phyloP scores from a whole-genome alignment of 1,140 invertebrate genomes.

The Drosophila seguyi region DNA sequence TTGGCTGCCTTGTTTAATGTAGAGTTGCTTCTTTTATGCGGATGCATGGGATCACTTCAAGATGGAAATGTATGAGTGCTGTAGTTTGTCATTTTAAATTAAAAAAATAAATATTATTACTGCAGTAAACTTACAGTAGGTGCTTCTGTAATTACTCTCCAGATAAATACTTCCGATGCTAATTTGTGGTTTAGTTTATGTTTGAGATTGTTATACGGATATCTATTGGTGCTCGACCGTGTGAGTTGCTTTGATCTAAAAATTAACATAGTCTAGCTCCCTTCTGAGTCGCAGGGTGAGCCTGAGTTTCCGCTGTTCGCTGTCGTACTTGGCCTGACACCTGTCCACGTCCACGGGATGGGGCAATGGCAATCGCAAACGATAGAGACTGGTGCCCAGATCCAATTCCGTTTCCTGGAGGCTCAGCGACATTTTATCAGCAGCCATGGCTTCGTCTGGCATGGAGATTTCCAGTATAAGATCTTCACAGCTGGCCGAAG shows the following conservation, averaged over 20 bases:
- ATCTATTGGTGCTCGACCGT: neutral
- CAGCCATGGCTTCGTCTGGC: constrained; percentile 89
- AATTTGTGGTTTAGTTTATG: no score
- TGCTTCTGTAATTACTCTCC: no score
- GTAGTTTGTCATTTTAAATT: no score
- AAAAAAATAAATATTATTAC: no score
- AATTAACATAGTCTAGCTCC: constrained; percentile 94
- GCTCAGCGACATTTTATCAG: constrained; percentile 89
- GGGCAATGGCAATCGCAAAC: constrained; percentile 90
- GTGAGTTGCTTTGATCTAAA: constrained; percentile 21
- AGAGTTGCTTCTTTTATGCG: no score
- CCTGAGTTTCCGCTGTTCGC: constrained; percentile 88
- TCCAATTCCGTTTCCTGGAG: constrained; percentile 90
- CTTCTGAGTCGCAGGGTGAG: constrained; percentile 90
- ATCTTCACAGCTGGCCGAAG: constrained; percentile 94
- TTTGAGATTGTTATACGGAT: no score
- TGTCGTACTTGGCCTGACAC: constrained; percentile 92
- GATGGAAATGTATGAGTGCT: no score
- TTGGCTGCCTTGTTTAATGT: no score
- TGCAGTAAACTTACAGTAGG: no score
- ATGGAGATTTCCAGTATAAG: constrained; percentile 91
- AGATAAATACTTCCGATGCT: no score
- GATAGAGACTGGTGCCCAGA: constrained; percentile 87
- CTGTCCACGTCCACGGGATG: constrained; percentile 92
- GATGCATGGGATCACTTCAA: no score